phyloP scores from a whole-genome alignment of 2,797 vertebrate species.

The Hydrolagus colliei region DNA sequence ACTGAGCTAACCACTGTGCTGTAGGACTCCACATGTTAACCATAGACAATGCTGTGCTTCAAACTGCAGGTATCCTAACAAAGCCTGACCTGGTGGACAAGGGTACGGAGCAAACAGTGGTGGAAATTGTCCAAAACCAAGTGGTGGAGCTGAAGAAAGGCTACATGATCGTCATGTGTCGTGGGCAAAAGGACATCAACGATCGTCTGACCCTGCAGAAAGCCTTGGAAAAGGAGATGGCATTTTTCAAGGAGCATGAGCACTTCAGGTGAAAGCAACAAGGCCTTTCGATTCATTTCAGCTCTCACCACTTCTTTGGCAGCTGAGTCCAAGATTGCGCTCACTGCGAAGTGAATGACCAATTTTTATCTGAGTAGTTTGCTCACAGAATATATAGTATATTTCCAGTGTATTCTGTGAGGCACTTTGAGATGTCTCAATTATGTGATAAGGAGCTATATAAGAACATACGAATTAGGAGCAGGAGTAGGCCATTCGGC shows the following conservation, averaged over 20 bases:
- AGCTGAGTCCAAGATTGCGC: background rate
- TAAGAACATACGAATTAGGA: no score
- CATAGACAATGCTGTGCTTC: no score
- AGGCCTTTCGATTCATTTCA: background rate
- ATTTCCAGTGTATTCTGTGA: no score
- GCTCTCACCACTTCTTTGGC: background rate
- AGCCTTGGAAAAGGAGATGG: slow-evolving; percentile 61
- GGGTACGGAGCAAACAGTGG: slow-evolving; percentile 62
- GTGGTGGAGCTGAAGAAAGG: slow-evolving; percentile 70
- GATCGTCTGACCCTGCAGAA: slow-evolving; percentile 54
- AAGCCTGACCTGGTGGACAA: slow-evolving; percentile 82
- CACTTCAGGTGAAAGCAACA: slow-evolving; percentile 56
- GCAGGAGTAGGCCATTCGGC: no score
- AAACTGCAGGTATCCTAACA: slow-evolving; percentile 70
- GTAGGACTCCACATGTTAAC: no score
- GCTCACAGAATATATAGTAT: no score
- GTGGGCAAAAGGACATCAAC: slow-evolving; percentile 76
- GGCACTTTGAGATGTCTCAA: no score
- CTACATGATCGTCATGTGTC: slow-evolving; percentile 82
- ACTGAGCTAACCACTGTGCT: no score
- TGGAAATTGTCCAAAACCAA: slow-evolving; percentile 64
- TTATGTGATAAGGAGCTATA: no score
- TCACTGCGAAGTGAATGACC: no score
- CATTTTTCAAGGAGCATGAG: slow-evolving; percentile 64
- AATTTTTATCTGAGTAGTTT: no score